A percentile compares a stretch with the other conserved stretches of the same genome.
phyloP scores from a whole-genome alignment of 1,140 invertebrate genomes.

The Pseudachorutes palmiensis region DNA sequence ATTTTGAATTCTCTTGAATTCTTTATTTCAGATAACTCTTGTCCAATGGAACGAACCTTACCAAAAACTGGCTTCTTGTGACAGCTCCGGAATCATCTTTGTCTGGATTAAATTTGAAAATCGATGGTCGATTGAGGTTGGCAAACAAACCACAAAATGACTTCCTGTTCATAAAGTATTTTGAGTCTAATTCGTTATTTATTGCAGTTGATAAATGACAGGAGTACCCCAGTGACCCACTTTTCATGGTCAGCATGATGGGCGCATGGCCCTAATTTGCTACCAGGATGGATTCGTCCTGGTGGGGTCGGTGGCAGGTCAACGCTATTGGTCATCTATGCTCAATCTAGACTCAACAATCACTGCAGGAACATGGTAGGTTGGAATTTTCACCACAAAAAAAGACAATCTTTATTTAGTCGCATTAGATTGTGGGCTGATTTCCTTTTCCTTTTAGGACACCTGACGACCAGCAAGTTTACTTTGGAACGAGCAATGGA shows the following conservation, averaged over 20 bases:
- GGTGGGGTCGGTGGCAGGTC: conserved; percentile 91
- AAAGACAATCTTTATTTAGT: too few species aligned
- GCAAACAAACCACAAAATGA: neutral
- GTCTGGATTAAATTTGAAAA: conserved; percentile 98
- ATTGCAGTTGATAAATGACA: conserved; percentile 70
- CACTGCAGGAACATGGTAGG: conserved; percentile 91
- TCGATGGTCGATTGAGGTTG: conserved; percentile 87
- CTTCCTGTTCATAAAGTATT: neutral
- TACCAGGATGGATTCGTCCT: conserved; percentile 96
- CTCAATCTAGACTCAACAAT: conserved; percentile 85
- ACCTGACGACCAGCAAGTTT: conserved; percentile 88
- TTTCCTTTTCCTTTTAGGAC: neutral
- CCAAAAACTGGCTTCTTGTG: conserved; percentile 95
- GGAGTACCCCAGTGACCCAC: conserved; percentile 80
- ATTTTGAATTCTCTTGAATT: neutral
- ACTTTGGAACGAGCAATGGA: conserved; percentile 87
- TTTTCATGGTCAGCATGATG: conserved; percentile 94
- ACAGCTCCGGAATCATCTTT: conserved; percentile 95
- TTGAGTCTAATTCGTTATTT: neutral
- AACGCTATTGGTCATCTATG: conserved; percentile 97
- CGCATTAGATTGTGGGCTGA: too few species aligned
- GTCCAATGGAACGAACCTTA: conserved; percentile 99
- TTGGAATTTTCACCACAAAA: neutral
- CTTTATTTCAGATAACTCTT: conserved; percentile 43
- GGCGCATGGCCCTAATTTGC: conserved; percentile 94